phyloP scores from a whole-genome alignment of 1,140 invertebrate genomes.

The Drosophila santomea region DNA sequence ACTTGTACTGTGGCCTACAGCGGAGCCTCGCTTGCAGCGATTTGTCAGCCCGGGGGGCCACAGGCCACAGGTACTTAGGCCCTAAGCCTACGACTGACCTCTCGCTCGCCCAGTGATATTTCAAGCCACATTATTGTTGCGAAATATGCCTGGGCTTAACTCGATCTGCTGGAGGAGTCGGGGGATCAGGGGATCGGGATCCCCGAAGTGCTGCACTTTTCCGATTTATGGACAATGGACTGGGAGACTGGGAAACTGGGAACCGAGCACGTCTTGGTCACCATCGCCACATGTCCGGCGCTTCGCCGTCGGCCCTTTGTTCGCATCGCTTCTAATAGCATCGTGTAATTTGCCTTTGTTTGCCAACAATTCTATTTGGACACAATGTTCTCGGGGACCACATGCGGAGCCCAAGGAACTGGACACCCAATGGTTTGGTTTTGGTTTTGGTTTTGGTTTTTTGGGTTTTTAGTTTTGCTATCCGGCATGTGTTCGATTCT shows the following conservation, averaged over 20 bases:
- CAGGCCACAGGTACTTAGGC: conserved; percentile 32
- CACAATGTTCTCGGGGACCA: conserved; percentile 65
- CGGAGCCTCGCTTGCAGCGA: conserved; percentile 60
- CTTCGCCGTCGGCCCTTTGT: conserved; percentile 71
- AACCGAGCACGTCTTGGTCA: conserved; percentile 9
- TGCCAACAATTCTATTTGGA: conserved; percentile 82
- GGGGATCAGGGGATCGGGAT: conserved; percentile 16
- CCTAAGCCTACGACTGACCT: conserved; percentile 59
- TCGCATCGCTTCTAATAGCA: conserved; percentile 76
- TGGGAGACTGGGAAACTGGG: conserved; percentile 16
- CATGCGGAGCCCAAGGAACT: conserved; percentile 57
- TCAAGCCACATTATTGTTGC: conserved; percentile 62
- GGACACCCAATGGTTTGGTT: conserved; percentile 21
- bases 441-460: conserved; percentile 2
- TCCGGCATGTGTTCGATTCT: conserved; percentile 26
- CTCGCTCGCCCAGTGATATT: conserved; percentile 62
- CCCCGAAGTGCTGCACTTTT: conserved; percentile 9
- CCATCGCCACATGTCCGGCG: conserved; percentile 63
- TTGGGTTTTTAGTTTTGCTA: neutral
- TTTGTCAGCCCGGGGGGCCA: conserved; percentile 66
- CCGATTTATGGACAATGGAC: conserved; percentile 55
- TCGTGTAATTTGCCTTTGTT: conserved; percentile 80
- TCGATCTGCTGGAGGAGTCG: conserved; percentile 13
- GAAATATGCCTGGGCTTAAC: conserved; percentile 46
- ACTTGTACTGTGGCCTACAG: conserved; percentile 52